Conservation (phyloP, 2,797 vertebrate species). For the Megaceryle alcyon region DNA sequence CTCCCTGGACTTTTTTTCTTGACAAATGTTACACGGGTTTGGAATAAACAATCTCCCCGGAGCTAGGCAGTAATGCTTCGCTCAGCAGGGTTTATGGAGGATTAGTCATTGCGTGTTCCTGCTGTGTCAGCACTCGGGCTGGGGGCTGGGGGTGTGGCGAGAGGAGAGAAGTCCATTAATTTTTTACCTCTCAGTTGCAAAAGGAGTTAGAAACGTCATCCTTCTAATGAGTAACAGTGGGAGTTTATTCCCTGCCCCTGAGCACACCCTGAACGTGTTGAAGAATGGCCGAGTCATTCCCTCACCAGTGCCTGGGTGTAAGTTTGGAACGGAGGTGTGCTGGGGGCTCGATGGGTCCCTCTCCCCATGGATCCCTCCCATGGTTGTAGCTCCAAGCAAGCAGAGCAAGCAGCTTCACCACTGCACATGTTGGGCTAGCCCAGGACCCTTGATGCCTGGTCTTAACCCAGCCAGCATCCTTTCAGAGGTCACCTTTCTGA, state of each 20-base stretch:
- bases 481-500: background rate
- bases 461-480: background rate
- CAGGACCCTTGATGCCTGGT: background rate
- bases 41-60: background rate
- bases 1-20: background rate
- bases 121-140: background rate
- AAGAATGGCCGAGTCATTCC: rapidly evolving
- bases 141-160: background rate
- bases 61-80: background rate
- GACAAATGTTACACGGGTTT: rapidly evolving
- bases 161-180: constrained; percentile 25
- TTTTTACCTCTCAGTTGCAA: constrained; percentile 55
- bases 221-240: constrained; percentile 22
- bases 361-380: background rate
- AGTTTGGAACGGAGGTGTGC: background rate
- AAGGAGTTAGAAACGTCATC: background rate
- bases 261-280: background rate
- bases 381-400: background rate
- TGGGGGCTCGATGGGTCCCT: background rate
- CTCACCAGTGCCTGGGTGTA: rapidly evolving
- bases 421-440: background rate
- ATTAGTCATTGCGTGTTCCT: constrained; percentile 9
- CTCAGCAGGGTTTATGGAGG: constrained; percentile 37
- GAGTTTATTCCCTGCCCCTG: background rate
- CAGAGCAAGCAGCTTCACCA: background rate